phyloP scores from a whole-genome alignment of 2,797 vertebrate genomes.

The Peromyscus aztecus region DNA sequence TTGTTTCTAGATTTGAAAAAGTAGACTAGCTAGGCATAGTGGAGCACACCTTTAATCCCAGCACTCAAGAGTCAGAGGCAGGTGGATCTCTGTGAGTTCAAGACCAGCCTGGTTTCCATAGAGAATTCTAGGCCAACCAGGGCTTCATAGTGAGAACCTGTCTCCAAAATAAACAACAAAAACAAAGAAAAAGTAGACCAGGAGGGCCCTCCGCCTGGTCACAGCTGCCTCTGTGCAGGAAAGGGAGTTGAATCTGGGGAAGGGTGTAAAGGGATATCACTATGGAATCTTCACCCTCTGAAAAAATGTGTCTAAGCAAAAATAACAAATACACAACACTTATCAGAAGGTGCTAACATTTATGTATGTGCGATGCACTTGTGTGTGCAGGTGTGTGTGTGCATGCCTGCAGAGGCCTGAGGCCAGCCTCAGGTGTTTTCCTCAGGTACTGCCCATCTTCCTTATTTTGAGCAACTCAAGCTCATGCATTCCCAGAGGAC shows the following conservation, averaged over 20 bases:
- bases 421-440: not conserved
- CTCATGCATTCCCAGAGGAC: not conserved
- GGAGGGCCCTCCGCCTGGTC: not conserved
- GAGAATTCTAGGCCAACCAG: not conserved
- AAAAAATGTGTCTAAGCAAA: not conserved
- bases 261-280: not conserved
- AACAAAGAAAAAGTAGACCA: not conserved
- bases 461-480: not conserved
- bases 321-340: not conserved
- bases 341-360: not conserved
- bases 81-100: not conserved
- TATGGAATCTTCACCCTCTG: not conserved
- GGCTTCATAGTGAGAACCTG: not conserved
- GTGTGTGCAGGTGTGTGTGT: not conserved
- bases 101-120: not conserved
- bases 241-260: not conserved
- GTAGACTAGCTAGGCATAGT: not conserved
- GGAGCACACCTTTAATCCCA: not conserved
- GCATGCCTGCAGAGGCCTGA: not conserved
- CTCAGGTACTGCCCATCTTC: not conserved
- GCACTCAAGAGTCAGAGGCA: not conserved
- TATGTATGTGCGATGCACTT: not conserved
- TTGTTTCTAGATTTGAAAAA: slow-evolving; percentile 11
- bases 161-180: not conserved
- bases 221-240: not conserved